Base-by-base conservation (phyloP, 1,140 invertebrate species). In the Potamilus streckersoni region DNA sequence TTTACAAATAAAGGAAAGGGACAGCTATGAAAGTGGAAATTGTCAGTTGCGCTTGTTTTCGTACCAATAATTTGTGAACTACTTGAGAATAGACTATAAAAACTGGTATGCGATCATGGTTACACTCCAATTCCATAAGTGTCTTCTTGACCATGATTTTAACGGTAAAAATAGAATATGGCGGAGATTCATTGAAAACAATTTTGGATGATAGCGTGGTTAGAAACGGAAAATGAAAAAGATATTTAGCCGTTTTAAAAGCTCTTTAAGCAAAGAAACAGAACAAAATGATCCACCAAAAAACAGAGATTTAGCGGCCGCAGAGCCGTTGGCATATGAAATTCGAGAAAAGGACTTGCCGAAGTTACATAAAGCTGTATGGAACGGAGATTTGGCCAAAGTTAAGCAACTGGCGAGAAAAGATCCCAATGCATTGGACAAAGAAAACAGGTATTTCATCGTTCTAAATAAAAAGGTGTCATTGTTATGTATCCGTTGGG, bases 321-420 rank as follows among this genome's bases (percentile, higher is more conserved):
- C 63, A 59, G 16, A 27, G 49, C n/a, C 4, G 17, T 61, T 31
- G 27, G 69, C 62, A 71, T 86, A 85, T 78, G 81, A 83, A 55
- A 69, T 86, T 8, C 79, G 71, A 65, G 86, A 86, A 62, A 87
- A 87, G 74, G 86, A 87, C 69, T 72, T 87, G 60, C 69, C 79
- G n/a, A 87, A 86, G 73, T 70, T 87, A n/a, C 86, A 87, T 73
- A 87, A 86, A 69, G 85, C 86, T 49, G 84, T 82, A 15, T 86
- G 85, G 85, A 74, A 58, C 19, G 84, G 85, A 3, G 82, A 87
- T 63, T 38, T 85, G 65, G 76, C 69, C n/a, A 87, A 87, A 83
- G 84, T 87, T 15, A 84, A 85, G 73, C 81, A 84, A 64, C 79
- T 87, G 23, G 83, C 85, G 1, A 87, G 81, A 63, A 87, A 86